Evolutionary conservation across 2,888 invertebrate genomes (phyloP).

Genomic region (Agonum fuliginosum): DNA sequence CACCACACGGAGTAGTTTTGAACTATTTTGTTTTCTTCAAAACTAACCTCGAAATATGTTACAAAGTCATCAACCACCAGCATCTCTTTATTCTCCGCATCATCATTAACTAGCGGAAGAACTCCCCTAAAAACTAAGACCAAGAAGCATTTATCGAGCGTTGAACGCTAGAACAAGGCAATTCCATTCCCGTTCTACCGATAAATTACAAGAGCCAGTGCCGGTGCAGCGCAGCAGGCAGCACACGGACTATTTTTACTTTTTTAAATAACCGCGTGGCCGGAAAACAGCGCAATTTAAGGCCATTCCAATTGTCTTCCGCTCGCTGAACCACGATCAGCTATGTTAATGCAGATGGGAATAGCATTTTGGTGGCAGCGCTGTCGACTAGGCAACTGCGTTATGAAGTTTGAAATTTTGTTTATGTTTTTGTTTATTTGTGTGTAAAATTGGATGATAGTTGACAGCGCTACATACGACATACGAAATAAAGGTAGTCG

Average conservation of each 20-base stretch:
- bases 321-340: slow-evolving; percentile 12
- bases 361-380: neutral
- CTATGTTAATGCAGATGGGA: slow-evolving; percentile 17
- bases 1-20: too few species aligned
- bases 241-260: slow-evolving; percentile 30
- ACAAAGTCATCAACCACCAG: neutral
- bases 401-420: neutral
- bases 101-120: slow-evolving; percentile 16
- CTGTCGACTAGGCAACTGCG: neutral
- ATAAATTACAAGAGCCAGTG: slow-evolving; percentile 36
- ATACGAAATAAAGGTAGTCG: neutral
- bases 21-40: too few species aligned
- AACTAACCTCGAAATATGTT: too few species aligned
- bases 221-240: neutral
- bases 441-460: neutral
- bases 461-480: neutral
- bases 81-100: neutral
- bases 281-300: slow-evolving; percentile 32
- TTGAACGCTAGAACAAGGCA: slow-evolving; percentile 37
- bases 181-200: slow-evolving; percentile 45
- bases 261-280: slow-evolving; percentile 21
- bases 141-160: slow-evolving; percentile 39
- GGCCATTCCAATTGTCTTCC: slow-evolving; percentile 12
- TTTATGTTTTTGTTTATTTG: neutral
- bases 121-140: slow-evolving; percentile 32